These are phyloP conservation scores for Penaeus chinensis DNA, from an alignment of 1,140 invertebrate genomes.

Conservation along the genomic window DNA sequence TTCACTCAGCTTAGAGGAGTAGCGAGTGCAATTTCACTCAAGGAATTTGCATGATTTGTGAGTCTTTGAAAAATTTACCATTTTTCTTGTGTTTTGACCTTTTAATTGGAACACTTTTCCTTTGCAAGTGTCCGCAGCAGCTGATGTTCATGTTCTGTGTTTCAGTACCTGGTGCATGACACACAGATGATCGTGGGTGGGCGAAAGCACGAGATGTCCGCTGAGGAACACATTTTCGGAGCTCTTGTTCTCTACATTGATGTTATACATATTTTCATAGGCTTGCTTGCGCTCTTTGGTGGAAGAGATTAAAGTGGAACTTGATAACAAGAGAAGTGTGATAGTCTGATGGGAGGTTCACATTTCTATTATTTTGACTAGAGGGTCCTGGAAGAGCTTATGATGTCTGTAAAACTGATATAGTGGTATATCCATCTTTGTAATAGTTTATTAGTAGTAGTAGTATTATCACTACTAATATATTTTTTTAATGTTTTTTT, in stretches of 20 bases:
- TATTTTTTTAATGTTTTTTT: background rate
- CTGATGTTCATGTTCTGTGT: constrained; percentile 60
- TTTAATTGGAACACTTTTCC: constrained; percentile 7
- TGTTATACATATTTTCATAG: constrained; percentile 76
- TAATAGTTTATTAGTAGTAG: background rate
- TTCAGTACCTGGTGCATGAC: constrained; percentile 76
- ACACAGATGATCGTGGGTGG: constrained; percentile 79
- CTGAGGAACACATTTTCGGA: constrained; percentile 77
- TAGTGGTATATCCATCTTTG: background rate
- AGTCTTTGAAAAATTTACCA: too few relatives aligned
- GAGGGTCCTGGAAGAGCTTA: constrained; percentile 1
- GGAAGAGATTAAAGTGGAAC: constrained; percentile 38
- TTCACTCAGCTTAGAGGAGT: too few relatives aligned
- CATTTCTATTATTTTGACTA: background rate
- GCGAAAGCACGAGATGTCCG: constrained; percentile 73
- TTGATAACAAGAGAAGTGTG: constrained; percentile 18
- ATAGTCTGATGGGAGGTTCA: background rate
- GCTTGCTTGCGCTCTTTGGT: constrained; percentile 73
- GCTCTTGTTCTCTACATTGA: constrained; percentile 76
- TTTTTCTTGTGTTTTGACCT: background rate
- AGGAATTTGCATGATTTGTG: too few relatives aligned
- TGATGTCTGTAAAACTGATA: background rate
- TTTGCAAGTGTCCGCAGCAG: background rate
- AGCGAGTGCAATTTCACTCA: too few relatives aligned
- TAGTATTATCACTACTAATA: background rate